phyloP scores from a whole-genome alignment of 2,113 vertebrate genomes.

The Atractosteus spatula region DNA sequence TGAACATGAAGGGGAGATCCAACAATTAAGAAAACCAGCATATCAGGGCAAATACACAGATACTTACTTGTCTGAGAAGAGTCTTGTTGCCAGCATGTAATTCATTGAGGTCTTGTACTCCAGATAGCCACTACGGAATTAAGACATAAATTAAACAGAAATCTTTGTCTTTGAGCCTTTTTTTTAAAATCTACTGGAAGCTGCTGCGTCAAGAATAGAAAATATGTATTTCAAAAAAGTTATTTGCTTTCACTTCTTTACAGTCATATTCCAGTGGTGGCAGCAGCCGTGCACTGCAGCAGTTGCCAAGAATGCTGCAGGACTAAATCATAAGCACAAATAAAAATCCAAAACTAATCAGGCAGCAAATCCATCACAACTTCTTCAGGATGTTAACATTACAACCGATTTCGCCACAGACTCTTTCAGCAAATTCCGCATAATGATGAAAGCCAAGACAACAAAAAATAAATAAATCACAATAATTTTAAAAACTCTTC shows the following conservation, averaged over 20 bases:
- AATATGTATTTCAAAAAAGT: slow-evolving; percentile 34
- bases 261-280: slow-evolving; percentile 25
- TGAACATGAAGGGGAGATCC: neutral
- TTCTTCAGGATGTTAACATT: slow-evolving; percentile 34
- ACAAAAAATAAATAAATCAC: slow-evolving; percentile 2
- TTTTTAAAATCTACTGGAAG: slow-evolving; percentile 25
- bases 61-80: slow-evolving; percentile 89
- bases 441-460: neutral
- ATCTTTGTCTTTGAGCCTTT: slow-evolving; percentile 20
- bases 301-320: slow-evolving; percentile 31
- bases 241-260: neutral
- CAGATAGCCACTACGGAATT: slow-evolving; percentile 70
- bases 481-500: neutral
- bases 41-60: slow-evolving; percentile 15
- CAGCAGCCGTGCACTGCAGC: slow-evolving; percentile 21
- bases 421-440: neutral
- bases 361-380: slow-evolving; percentile 41
- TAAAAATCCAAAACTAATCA: slow-evolving; percentile 36
- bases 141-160: slow-evolving; percentile 29
- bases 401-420: slow-evolving; percentile 39
- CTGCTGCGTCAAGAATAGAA: neutral
- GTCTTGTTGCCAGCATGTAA: slow-evolving; percentile 85
- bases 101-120: slow-evolving; percentile 95
- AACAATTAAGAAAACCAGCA: neutral
- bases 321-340: slow-evolving; percentile 34